Evolutionary conservation across 2,797 vertebrate species (phyloP), one percentile per base, ranked within the genome.

Genomic region (Apogon talboti): DNA sequence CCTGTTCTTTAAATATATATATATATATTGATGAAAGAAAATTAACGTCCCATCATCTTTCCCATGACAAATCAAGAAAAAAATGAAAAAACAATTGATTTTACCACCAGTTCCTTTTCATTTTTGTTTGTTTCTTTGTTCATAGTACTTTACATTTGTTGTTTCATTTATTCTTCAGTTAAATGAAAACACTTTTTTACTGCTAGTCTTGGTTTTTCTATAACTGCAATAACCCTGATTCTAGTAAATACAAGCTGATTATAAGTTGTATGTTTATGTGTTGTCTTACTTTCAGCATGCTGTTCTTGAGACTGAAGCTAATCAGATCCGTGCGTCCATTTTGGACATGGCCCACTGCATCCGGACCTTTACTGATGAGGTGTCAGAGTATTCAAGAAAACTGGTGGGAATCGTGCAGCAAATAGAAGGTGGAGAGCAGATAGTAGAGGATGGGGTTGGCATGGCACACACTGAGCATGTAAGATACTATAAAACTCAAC

Each of bases 321-420:
- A 96, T 77, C 97, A 98, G 94, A 99, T 99, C 81, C 96, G 98
- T 47, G 97, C 96, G 2, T 99, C 98, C 59, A 99, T 99, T 88
- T 87, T 99, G 92, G 98, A 99, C 90, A 99, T 99, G 98, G 97
- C 98, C 41, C 98, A 98, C 86, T 99, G 97, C 81, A 98, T 99
- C 93, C 95, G 97, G 76, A 96, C 95, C 50, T 99, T 99, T 91
- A 99, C 98, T 1, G 98, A 99, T 58, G 97, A 99, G 89, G 98
- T 99, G 53, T 98, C 97, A 0, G 97, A 99, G 85, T 99, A 99
- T 88, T 98, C 97, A 40, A 93, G 97, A 90, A 99, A 99, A 92
- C 92, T 99, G 79, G 94, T 96, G 88, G 96, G 95, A 89, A 98
- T 99, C 41, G 97, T 99, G 82, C 97, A 98, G 89, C 96, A 98